Evolutionary conservation across 2,797 vertebrate genomes (phyloP).

Genomic region (Smutsia gigantea): DNA sequence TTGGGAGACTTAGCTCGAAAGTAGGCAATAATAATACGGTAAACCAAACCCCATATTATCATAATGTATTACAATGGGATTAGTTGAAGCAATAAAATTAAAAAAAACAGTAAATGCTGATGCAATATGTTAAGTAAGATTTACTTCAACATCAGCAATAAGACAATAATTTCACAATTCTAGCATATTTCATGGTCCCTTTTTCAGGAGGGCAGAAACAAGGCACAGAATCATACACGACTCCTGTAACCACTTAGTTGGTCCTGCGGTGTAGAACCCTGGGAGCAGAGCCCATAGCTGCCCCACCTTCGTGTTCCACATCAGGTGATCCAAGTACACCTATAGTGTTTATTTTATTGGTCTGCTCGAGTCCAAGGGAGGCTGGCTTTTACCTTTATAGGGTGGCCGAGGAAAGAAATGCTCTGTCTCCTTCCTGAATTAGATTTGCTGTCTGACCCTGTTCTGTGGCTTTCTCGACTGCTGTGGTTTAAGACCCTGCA

Average conservation of each 20-base stretch:
- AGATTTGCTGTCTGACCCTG: neutral
- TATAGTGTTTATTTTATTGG: neutral
- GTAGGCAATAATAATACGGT: constrained; percentile 48
- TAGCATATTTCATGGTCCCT: neutral
- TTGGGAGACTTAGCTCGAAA: neutral
- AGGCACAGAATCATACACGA: neutral
- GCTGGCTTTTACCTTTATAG: neutral
- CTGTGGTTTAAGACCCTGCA: neutral
- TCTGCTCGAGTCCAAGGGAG: neutral
- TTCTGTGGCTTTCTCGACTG: neutral
- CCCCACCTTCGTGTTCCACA: neutral
- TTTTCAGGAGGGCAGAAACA: neutral
- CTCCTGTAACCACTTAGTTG: neutral
- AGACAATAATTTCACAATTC: neutral
- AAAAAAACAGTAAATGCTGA: constrained; percentile 16
- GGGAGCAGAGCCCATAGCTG: fast-evolving
- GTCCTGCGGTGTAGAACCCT: neutral
- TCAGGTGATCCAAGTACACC: neutral
- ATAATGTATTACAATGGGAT: constrained; percentile 48
- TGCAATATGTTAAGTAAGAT: neutral
- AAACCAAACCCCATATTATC: constrained; percentile 66
- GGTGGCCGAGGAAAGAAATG: neutral
- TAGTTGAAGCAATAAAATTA: constrained; percentile 63
- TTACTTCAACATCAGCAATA: neutral
- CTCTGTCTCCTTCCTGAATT: neutral